phyloP scores from a whole-genome alignment of 2,113 vertebrate genomes.

The Ranitomeya imitator region DNA sequence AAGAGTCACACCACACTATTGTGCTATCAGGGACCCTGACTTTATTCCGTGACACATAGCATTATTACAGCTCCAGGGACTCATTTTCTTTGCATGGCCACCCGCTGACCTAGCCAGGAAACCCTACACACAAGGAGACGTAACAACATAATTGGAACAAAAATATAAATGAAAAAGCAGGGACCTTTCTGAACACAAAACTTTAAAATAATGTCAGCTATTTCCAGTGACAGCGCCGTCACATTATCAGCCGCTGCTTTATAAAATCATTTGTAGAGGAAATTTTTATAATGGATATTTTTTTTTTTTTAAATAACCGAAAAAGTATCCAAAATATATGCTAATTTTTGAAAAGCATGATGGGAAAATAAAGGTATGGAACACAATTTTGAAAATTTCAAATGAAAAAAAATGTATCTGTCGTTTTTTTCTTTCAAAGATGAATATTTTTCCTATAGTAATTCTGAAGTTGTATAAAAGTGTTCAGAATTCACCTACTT shows the following conservation, averaged over 20 bases:
- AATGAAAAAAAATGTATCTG: background rate
- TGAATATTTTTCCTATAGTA: background rate
- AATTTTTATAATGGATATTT: constrained; percentile 74
- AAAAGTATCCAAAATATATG: constrained; percentile 65
- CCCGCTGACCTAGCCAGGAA: constrained; percentile 70
- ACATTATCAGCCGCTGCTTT: constrained; percentile 64
- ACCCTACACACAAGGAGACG: constrained; percentile 66
- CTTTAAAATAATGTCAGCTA: constrained; percentile 63
- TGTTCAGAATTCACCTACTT: background rate
- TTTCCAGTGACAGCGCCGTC: constrained; percentile 68
- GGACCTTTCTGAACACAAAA: constrained; percentile 28
- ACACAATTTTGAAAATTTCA: background rate
- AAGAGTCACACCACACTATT: constrained; percentile 66
- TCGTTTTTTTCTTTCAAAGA: background rate
- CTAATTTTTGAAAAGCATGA: background rate
- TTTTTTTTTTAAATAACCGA: constrained; percentile 71
- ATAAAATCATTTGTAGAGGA: constrained; percentile 50
- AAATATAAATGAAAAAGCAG: constrained; percentile 45
- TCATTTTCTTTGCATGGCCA: constrained; percentile 71
- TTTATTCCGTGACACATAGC: constrained; percentile 73
- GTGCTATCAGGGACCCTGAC: constrained; percentile 71
- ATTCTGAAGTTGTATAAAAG: no score
- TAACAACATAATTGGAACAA: constrained; percentile 47
- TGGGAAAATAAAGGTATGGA: background rate
- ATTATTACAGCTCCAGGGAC: constrained; percentile 73